Conservation (phyloP, 2,888 invertebrate genomes). For the Meghimatium bilineatum region DNA sequence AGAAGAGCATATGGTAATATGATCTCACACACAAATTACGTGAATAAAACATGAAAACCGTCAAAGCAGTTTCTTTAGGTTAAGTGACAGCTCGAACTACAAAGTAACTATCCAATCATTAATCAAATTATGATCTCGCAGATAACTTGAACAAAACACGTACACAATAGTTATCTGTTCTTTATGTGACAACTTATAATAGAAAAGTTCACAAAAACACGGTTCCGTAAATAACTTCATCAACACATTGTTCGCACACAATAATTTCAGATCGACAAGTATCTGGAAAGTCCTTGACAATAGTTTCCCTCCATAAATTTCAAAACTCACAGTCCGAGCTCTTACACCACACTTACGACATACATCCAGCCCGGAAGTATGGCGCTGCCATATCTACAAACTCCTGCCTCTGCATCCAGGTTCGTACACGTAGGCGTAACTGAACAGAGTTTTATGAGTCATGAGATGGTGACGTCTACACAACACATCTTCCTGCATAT, state of each 20-base stretch:
- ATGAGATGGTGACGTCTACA: neutral
- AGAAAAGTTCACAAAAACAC: no score
- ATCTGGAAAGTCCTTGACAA: neutral
- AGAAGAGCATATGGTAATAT: no score
- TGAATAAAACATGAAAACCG: no score
- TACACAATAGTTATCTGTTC: neutral
- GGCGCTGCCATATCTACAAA: neutral
- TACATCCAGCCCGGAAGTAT: slow-evolving; percentile 8
- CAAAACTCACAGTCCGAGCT: neutral
- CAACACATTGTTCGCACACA: no score
- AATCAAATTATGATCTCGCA: neutral
- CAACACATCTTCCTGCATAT: neutral
- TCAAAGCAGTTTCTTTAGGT: no score
- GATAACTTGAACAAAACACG: neutral
- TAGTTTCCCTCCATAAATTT: slow-evolving; percentile 18
- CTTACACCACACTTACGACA: slow-evolving; percentile 2
- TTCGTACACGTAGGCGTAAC: neutral
- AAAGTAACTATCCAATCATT: neutral
- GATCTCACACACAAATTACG: no score
- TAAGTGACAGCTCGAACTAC: no score
- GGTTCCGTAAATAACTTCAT: no score
- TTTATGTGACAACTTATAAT: neutral
- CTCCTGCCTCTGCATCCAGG: neutral
- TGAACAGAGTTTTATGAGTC: neutral
- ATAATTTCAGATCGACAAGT: no score